A percentile compares a stretch with the other conserved stretches of the same genome.
phyloP scores from a whole-genome alignment of 2,888 invertebrate species.

The Aleiodes testaceus region DNA sequence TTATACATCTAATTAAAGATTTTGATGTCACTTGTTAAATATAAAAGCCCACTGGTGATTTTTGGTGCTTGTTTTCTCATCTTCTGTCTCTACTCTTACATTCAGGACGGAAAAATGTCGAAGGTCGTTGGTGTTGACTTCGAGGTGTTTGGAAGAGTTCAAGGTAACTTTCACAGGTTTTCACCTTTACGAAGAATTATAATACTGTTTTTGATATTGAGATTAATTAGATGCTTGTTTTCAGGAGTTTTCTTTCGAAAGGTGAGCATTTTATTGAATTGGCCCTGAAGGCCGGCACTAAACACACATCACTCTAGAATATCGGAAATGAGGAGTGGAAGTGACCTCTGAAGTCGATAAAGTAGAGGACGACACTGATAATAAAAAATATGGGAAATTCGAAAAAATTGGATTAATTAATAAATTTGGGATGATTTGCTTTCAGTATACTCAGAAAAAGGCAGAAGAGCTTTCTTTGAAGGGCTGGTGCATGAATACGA shows the following conservation, averaged over 20 bases:
- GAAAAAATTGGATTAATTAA: not conserved
- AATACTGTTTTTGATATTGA: not conserved
- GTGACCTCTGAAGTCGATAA: not conserved
- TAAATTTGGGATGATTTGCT: too few relatives aligned
- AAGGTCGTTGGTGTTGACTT: slow-evolving; percentile 67
- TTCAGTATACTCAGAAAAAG: slow-evolving; percentile 80
- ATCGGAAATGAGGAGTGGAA: not conserved
- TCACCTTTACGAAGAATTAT: not conserved
- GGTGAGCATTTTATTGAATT: slow-evolving; percentile 57
- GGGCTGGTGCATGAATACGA: slow-evolving; percentile 85
- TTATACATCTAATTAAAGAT: not conserved
- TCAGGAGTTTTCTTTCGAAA: slow-evolving; percentile 73
- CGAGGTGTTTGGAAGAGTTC: slow-evolving; percentile 71
- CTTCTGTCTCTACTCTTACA: not conserved
- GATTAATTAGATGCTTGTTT: slow-evolving; percentile 48
- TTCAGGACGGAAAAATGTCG: slow-evolving; percentile 51
- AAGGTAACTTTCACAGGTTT: slow-evolving; percentile 59
- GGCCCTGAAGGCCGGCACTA: not conserved
- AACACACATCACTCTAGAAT: too few relatives aligned
- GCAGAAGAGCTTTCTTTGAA: slow-evolving; percentile 78
- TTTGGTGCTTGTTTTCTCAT: not conserved
- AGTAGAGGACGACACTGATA: slow-evolving; percentile 22
- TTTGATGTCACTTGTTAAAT: not conserved
- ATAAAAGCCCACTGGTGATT: not conserved
- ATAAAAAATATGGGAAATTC: not conserved